A percentile compares a stretch with the other conserved stretches of the same genome.
Evolutionary conservation across 37 sponge, comb jelly and placozoan genomes (phyloP).

Genomic region (Aphrocallistes beatrix): DNA sequence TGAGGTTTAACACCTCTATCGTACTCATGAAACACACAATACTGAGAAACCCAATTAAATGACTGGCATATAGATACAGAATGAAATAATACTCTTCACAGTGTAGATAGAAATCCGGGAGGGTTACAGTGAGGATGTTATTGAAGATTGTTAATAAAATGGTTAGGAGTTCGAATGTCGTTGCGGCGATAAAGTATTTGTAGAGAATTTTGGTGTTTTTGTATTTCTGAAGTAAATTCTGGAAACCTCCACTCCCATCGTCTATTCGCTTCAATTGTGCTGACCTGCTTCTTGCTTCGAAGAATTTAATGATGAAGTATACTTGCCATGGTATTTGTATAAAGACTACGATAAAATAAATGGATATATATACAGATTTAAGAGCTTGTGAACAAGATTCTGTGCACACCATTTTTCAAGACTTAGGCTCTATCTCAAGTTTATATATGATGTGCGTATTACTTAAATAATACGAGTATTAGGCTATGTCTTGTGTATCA

Average conservation of each 20-base stretch:
- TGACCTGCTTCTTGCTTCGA: not conserved
- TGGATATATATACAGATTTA: not conserved
- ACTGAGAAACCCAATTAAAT: not conserved
- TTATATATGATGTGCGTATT: too few species aligned
- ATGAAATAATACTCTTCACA: not conserved
- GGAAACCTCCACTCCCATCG: not conserved
- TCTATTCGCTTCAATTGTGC: not conserved
- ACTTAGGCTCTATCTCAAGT: too few species aligned
- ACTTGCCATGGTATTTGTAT: not conserved
- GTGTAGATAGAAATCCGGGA: not conserved
- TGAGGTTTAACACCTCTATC: not conserved
- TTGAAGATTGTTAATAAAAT: not conserved
- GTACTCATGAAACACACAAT: not conserved
- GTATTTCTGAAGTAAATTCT: not conserved
- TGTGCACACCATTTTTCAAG: not conserved
- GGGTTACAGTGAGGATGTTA: too few species aligned
- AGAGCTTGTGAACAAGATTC: not conserved
- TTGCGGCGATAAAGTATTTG: not conserved
- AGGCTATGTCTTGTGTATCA: too few species aligned
- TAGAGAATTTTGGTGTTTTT: not conserved
- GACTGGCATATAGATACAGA: not conserved
- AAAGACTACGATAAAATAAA: not conserved
- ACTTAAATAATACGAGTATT: too few species aligned
- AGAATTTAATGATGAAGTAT: not conserved
- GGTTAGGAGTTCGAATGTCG: not conserved